Evolutionary conservation across 2,113 vertebrate genomes (phyloP), one percentile per base, ranked within the genome.

Genomic region (Gila orcuttii): DNA sequence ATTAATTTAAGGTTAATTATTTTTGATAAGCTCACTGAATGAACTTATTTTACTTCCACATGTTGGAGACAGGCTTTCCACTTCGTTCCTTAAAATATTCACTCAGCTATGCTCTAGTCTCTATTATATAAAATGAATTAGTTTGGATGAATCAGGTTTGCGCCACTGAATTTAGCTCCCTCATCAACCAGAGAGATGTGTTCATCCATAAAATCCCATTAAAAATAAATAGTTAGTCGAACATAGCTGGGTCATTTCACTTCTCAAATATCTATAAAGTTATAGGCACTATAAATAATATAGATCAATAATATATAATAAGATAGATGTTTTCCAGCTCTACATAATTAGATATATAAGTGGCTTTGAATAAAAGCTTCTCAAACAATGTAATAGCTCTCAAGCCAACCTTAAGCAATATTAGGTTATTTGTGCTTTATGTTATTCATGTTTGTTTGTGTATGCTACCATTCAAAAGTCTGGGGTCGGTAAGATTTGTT

Each of bases 71-170:
- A 33, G 60, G 47, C 33, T 36, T 82, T 69, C 45, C 68, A 73
- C 28, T 59, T 47, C 19, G 21, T 66, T 57, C 64, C 55, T 47
- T 62, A 55, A 71, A 87, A 47, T 74, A 82, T 64, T 82, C 85
- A 85, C 84, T 89, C 82, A 80, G 85, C 83, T 83, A 76, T 25
- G 28, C 77, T 76, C 47, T 71, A 12, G 50, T 86, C 57, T 88
- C 55, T 76, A 79, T 88, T 81, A 57, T 64, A 55, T 80, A 11
- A 74, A 87, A 86, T 88, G 86, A 88, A 88, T 90, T 89, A 86
- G 78, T 84, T 84, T 28, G 82, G 78, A 78, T 85, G 68, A 86
- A 87, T 90, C 86, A 84, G 79, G 83, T 71, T 85, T 83, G 77
- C 42, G 6, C 64, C 42, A 64, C 13, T 84, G 33, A 74, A 89